Evolutionary conservation across 1,140 invertebrate species (phyloP).

Genomic region (Goniozus legneri): DNA sequence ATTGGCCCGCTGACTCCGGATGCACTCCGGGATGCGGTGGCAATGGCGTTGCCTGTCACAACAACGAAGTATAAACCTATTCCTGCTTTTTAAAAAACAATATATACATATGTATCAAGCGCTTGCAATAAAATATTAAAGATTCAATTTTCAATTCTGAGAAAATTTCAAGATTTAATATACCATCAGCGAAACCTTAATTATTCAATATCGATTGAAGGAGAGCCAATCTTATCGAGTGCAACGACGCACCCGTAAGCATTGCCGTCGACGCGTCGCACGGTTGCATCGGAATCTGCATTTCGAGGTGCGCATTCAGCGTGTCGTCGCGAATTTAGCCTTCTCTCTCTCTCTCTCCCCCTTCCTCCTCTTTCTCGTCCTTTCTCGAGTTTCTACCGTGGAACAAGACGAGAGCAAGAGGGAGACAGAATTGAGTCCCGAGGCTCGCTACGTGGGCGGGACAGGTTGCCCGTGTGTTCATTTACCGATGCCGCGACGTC

Average conservation of each 20-base stretch:
- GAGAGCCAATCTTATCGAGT: background rate
- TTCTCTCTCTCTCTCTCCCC: too few relatives aligned
- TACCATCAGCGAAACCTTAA: background rate
- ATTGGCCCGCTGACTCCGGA: conserved; percentile 8
- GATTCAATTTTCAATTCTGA: background rate
- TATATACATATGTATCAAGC: background rate
- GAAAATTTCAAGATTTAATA: background rate
- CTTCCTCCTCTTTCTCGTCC: too few relatives aligned
- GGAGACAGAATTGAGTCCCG: background rate
- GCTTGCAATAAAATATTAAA: background rate
- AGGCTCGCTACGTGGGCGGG: conserved; percentile 20
- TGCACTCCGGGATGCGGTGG: too few relatives aligned
- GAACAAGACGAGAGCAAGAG: too few relatives aligned
- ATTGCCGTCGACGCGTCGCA: conserved; percentile 4
- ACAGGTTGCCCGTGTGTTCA: conserved; percentile 25
- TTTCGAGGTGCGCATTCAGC: background rate
- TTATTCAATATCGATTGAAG: background rate
- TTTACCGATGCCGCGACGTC: conserved; percentile 25
- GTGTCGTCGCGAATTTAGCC: too few relatives aligned
- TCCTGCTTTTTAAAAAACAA: too few relatives aligned
- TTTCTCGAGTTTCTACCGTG: too few relatives aligned
- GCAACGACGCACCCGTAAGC: background rate
- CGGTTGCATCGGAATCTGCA: background rate
- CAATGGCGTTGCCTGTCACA: too few relatives aligned
- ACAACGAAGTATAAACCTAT: too few relatives aligned